A percentile compares a stretch with the other conserved stretches of the same genome.
Evolutionary conservation across 2,888 invertebrate genomes (phyloP).

Genomic region (Rambutsinella grinnellia): DNA sequence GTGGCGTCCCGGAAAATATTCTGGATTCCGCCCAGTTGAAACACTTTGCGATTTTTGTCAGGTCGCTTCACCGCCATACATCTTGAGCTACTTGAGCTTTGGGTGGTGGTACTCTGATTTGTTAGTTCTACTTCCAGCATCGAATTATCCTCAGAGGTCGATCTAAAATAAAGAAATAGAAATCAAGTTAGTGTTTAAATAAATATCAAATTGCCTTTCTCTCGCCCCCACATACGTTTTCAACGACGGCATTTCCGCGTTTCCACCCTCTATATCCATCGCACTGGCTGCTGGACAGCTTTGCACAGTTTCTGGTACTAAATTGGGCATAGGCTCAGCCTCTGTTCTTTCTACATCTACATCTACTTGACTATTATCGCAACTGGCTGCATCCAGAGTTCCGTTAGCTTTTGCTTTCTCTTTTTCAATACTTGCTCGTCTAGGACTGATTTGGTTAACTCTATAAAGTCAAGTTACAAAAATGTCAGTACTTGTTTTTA

Average conservation of each 20-base stretch:
- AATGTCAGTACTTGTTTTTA: not conserved
- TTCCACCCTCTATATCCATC: no score
- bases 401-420: not conserved
- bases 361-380: no score
- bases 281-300: no score
- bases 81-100: constrained; percentile 46
- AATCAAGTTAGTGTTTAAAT: no score
- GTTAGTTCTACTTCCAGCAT: constrained; percentile 52
- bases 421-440: not conserved
- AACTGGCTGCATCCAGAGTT: not conserved
- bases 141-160: constrained; percentile 12
- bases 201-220: no score
- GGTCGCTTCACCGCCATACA: constrained; percentile 56
- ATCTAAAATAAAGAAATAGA: not conserved
- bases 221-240: no score
- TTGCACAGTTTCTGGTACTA: no score
- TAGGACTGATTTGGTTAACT: not conserved
- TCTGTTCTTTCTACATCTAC: no score
- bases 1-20: constrained; percentile 48
- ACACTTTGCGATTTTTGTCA: constrained; percentile 57
- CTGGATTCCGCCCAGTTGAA: constrained; percentile 62
- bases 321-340: no score
- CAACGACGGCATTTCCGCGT: constrained; percentile 8
- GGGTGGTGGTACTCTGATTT: constrained; percentile 36
- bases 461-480: not conserved